These are phyloP conservation scores for Channa maculata DNA, from an alignment of 2,113 vertebrate species.

Conservation along the genomic window DNA sequence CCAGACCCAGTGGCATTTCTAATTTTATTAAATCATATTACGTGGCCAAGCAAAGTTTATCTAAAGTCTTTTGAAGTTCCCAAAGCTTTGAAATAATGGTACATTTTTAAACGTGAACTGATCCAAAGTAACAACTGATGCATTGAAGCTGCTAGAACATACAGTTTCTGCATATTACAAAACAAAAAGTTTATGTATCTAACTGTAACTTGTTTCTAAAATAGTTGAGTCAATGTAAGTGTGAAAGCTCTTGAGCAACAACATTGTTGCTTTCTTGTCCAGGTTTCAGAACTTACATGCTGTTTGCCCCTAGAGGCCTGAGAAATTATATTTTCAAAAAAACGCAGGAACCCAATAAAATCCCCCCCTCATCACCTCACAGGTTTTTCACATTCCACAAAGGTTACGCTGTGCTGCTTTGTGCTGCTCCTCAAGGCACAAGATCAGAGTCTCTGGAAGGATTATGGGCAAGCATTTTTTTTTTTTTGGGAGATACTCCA, in stretches of 20 bases:
- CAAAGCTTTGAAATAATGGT: too few relatives aligned
- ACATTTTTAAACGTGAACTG: too few relatives aligned
- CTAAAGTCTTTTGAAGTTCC: too few relatives aligned
- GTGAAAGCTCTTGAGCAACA: too few relatives aligned
- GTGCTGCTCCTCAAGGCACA: conserved; percentile 66
- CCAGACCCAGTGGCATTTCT: background rate
- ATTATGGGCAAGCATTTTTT: conserved; percentile 59
- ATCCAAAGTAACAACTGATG: background rate
- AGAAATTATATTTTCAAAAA: background rate
- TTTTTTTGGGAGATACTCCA: background rate
- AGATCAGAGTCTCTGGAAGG: conserved; percentile 72
- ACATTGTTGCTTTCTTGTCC: background rate
- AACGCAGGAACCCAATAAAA: background rate
- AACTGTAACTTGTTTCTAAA: too few relatives aligned
- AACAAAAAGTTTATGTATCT: too few relatives aligned
- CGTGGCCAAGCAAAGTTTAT: too few relatives aligned
- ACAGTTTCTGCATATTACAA: too few relatives aligned
- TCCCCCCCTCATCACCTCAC: background rate
- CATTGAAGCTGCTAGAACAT: background rate
- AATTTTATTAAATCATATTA: background rate
- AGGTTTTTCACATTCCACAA: conserved; percentile 59
- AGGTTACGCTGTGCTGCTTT: conserved; percentile 44
- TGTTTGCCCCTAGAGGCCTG: background rate
- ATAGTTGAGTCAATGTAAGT: too few relatives aligned
- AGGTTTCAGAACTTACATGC: background rate